Conservation (phyloP, 2,888 invertebrate genomes). For the Branchellion lobata region DNA sequence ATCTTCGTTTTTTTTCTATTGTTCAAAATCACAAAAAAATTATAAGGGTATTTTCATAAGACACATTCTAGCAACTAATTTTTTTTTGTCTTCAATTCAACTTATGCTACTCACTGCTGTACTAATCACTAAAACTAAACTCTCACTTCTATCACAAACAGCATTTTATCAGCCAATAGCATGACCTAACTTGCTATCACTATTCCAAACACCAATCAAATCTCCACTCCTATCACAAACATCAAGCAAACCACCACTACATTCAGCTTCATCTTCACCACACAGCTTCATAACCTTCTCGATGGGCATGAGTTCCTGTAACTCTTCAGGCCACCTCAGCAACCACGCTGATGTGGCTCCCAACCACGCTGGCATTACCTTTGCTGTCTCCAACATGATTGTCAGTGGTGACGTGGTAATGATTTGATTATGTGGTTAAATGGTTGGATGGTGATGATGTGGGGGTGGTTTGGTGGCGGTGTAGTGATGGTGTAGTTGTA, state of each 20-base stretch:
- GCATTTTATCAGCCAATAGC: too few species aligned
- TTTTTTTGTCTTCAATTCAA: not conserved
- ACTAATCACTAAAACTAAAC: not conserved
- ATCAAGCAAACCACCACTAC: not conserved
- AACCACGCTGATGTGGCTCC: slow-evolving; percentile 78
- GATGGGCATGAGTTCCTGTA: slow-evolving; percentile 75
- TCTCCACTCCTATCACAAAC: not conserved
- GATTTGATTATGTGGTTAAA: not conserved
- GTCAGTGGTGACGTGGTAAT: slow-evolving; percentile 66
- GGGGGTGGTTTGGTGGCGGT: not conserved
- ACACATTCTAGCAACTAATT: not conserved
- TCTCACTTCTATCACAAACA: not conserved
- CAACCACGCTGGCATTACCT: slow-evolving; percentile 75
- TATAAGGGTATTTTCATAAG: not conserved
- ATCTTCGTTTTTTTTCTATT: too few species aligned
- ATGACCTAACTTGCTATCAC: too few species aligned
- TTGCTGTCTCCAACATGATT: slow-evolving; percentile 75
- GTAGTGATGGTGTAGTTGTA: not conserved
- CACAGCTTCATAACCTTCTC: slow-evolving; percentile 72
- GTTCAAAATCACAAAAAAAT: not conserved
- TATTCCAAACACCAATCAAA: too few species aligned
- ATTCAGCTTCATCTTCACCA: not conserved
- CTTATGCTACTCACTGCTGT: not conserved
- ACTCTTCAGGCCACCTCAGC: slow-evolving; percentile 75
- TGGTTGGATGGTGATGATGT: not conserved